Evolutionary conservation across 2,888 invertebrate species (phyloP).

Genomic region (Litoditis marina): DNA sequence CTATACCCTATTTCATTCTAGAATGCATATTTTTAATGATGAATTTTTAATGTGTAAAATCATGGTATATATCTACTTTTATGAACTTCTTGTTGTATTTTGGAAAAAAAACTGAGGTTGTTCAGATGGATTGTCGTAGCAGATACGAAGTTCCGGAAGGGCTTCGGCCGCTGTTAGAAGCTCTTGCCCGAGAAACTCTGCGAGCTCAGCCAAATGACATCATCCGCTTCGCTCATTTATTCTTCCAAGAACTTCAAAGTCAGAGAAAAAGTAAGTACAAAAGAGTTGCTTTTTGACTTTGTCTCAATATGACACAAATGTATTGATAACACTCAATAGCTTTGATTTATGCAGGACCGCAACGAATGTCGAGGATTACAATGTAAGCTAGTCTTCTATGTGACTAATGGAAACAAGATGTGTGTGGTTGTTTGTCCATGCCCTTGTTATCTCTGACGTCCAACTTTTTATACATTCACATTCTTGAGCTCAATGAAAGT

Average conservation of each 20-base stretch:
- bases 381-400: too few species aligned
- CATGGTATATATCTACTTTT: not conserved
- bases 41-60: not conserved
- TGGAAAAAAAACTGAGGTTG: not conserved
- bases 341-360: too few species aligned
- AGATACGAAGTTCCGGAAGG: slow-evolving; percentile 55
- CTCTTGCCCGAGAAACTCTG: slow-evolving; percentile 40
- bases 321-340: too few species aligned
- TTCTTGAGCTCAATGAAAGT: too few species aligned
- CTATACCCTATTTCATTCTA: too few species aligned
- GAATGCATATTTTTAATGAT: not conserved
- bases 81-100: not conserved
- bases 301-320: too few species aligned
- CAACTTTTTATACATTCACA: too few species aligned
- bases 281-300: too few species aligned
- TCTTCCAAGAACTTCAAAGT: slow-evolving; percentile 53
- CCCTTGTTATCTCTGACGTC: too few species aligned
- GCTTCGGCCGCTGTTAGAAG: slow-evolving; percentile 56
- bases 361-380: too few species aligned
- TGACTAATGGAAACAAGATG: too few species aligned
- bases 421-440: too few species aligned
- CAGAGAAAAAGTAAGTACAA: slow-evolving; percentile 49
- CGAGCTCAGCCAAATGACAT: slow-evolving; percentile 54
- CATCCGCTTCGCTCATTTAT: slow-evolving; percentile 48
- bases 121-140: slow-evolving; percentile 16